phyloP scores from a whole-genome alignment of 1,140 invertebrate species.

The Heliconius eleuchia region DNA sequence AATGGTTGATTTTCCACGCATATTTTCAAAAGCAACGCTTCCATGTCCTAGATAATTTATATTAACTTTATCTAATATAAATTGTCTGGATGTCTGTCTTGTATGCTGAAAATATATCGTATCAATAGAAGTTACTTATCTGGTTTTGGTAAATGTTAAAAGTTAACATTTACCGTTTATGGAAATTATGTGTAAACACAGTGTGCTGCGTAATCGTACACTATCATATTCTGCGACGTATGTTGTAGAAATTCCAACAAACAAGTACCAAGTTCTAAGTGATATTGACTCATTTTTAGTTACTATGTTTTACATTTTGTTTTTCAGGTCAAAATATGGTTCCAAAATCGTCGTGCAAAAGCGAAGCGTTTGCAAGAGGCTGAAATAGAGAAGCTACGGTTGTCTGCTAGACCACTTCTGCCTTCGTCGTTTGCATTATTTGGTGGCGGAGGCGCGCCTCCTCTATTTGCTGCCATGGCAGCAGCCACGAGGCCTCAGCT shows the following conservation, averaged over 20 bases:
- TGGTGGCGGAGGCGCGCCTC: conserved; percentile 71
- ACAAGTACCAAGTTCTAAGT: background rate
- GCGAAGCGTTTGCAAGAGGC: conserved; percentile 96
- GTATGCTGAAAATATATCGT: conserved; percentile 7
- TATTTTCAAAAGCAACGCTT: background rate
- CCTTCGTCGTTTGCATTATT: conserved; percentile 74
- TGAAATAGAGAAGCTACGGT: conserved; percentile 89
- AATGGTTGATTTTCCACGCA: background rate
- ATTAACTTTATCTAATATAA: background rate
- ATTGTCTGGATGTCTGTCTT: background rate
- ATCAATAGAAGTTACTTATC: background rate
- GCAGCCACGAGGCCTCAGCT: conserved; percentile 72
- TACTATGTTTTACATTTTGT: background rate
- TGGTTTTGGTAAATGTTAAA: conserved; percentile 9
- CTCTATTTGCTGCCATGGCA: conserved; percentile 74
- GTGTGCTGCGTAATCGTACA: background rate
- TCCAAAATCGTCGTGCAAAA: conserved; percentile 97
- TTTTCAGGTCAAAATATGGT: conserved; percentile 95
- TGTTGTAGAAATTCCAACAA: background rate
- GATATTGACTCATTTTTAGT: background rate
- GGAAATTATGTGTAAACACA: conserved; percentile 14
- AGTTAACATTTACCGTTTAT: conserved; percentile 12
- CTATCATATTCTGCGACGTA: background rate
- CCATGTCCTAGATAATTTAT: background rate
- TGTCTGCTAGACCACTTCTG: conserved; percentile 71